Conservation (phyloP, 2,113 vertebrate species). For the Chauna torquata region DNA sequence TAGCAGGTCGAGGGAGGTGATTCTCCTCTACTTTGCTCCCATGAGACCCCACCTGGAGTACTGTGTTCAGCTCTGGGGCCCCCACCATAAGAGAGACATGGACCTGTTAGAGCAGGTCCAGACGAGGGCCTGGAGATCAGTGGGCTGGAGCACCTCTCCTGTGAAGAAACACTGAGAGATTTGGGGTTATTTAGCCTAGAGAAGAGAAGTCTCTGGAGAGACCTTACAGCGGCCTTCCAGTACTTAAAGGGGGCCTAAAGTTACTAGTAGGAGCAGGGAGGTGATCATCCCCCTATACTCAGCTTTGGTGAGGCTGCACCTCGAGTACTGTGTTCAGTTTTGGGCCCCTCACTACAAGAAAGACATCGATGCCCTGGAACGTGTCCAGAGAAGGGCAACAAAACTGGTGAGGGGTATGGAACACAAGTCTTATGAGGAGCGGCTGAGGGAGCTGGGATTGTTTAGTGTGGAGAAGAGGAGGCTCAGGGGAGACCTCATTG, state of each 20-base stretch:
- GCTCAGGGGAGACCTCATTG: too few relatives aligned
- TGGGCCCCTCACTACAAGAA: too few relatives aligned
- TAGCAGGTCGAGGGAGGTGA: neutral
- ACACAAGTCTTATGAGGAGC: too few relatives aligned
- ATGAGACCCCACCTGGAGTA: neutral
- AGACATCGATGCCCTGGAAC: too few relatives aligned
- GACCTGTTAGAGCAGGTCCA: neutral
- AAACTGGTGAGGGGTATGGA: too few relatives aligned
- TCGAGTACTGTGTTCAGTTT: too few relatives aligned
- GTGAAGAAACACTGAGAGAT: neutral
- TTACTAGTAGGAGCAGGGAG: too few relatives aligned
- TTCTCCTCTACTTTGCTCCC: neutral
- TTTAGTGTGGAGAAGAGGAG: too few relatives aligned
- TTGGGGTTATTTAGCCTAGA: neutral
- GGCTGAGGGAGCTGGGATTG: too few relatives aligned
- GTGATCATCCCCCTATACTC: too few relatives aligned
- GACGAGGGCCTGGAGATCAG: neutral
- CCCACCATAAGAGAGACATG: neutral
- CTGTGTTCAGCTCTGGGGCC: neutral
- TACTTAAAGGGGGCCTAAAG: neutral
- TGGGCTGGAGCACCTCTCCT: neutral
- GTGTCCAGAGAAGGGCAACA: too few relatives aligned
- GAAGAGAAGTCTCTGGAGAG: neutral
- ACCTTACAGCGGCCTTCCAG: neutral
- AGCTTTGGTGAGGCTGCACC: too few relatives aligned